These are phyloP conservation scores for Polydrusus tereticollis DNA, from an alignment of 2,888 invertebrate species.

Conservation along the genomic window DNA sequence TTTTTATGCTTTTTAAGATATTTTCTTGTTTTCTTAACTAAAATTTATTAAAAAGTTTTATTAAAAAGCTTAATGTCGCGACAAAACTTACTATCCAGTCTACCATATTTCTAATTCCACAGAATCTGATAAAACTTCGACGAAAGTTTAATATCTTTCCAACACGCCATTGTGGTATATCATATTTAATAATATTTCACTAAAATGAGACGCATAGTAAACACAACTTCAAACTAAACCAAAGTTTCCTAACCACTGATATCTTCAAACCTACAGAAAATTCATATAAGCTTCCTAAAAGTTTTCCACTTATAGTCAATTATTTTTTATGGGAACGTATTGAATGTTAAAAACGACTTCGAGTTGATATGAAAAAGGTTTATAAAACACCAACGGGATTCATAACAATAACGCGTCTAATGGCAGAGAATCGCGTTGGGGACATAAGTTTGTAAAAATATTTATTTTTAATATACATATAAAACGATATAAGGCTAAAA, in stretches of 20 bases:
- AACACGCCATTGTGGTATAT: conserved; percentile 29
- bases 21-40: conserved; percentile 3
- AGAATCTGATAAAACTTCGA: conserved; percentile 28
- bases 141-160: conserved; percentile 28
- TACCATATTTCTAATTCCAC: conserved; percentile 10
- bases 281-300: conserved; percentile 22
- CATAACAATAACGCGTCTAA: conserved; percentile 22
- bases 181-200: conserved; percentile 38
- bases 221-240: conserved; percentile 33
- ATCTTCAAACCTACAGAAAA: conserved; percentile 31
- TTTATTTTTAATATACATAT: conserved; percentile 15
- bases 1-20: neutral
- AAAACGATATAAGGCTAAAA: neutral
- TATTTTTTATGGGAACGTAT: conserved; percentile 43
- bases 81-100: conserved; percentile 8
- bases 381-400: conserved; percentile 30
- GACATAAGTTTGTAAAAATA: conserved; percentile 3
- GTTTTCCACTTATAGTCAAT: conserved; percentile 45
- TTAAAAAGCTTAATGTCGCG: conserved; percentile 17
- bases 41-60: conserved; percentile 20
- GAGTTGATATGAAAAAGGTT: conserved; percentile 27
- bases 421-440: conserved; percentile 16
- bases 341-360: conserved; percentile 38
- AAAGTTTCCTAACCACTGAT: conserved; percentile 27
- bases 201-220: conserved; percentile 37